Conservation (phyloP, 2,113 vertebrate species). For the Ophthalmolycus amberensis region DNA sequence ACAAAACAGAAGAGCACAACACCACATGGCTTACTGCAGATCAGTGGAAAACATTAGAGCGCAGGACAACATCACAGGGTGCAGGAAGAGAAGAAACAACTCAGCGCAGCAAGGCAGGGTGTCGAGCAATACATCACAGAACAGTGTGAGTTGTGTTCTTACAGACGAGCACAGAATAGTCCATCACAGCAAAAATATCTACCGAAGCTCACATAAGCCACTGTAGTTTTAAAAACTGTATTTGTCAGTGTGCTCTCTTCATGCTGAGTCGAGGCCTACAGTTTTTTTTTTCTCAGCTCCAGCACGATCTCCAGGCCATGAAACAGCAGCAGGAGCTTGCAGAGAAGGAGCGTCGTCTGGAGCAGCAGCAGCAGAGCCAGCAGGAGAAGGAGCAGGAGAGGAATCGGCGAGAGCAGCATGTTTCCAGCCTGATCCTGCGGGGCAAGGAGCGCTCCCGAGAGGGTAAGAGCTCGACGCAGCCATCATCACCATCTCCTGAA, state of each 20-base stretch:
- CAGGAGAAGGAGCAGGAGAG: constrained; percentile 96
- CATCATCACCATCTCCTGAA: constrained; percentile 28
- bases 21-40: constrained; percentile 51
- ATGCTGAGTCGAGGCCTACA: constrained; percentile 38
- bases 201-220: constrained; percentile 39
- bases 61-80: constrained; percentile 41
- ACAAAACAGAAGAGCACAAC: constrained; percentile 38
- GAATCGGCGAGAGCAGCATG: constrained; percentile 92
- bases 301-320: constrained; percentile 98
- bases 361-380: constrained; percentile 90
- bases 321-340: constrained; percentile 97
- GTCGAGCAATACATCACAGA: constrained; percentile 50
- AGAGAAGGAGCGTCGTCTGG: constrained; percentile 96
- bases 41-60: constrained; percentile 55
- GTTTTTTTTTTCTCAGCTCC: constrained; percentile 86
- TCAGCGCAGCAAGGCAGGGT: constrained; percentile 41
- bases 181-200: constrained; percentile 42
- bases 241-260: constrained; percentile 36
- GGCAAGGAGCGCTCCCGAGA: constrained; percentile 95
- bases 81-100: constrained; percentile 54
- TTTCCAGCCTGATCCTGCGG: constrained; percentile 89
- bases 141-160: constrained; percentile 47
- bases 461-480: constrained; percentile 88
- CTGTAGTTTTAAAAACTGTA: constrained; percentile 7
- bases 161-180: constrained; percentile 29